Base-by-base conservation (phyloP, 2,113 vertebrate genomes). In the Fulica atra region DNA sequence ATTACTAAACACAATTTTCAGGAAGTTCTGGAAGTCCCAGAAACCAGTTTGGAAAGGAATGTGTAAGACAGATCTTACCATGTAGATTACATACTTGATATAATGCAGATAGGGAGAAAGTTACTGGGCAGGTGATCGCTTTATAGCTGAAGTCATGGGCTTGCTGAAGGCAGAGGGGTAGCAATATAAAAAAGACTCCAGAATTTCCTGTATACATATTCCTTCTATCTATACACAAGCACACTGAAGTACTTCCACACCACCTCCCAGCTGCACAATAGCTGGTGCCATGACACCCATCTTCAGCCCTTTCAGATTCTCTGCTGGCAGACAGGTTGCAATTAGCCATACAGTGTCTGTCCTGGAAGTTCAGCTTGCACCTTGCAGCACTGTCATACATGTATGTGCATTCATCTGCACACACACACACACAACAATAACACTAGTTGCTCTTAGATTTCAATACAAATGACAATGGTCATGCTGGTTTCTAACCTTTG, bases 341-440 rank as follows among this genome's bases (percentile, higher is more conserved):
- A 7, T 46, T n/a, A 19, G 29, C 35, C 16, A 4, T 12, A 13
- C 26, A 28, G 3, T 16, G 8, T 33, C 35, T 48, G n/a, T 42
- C 25, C 53, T 63, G 28, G 54, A 24, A 48, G 63, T 23, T 53
- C 54, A 69, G 2, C 35, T 72, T 44, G 16, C 5, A 25, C 28
- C 74, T 76, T 77, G 70, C 66, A 79, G 53, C 38, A 23, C 38
- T 72, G 0, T 33, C 21, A 10, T 33, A 48, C 59, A 20, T 18
- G 3, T 15, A 31, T 2, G 2, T 16, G 72, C 59, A 20, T 16
- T 54, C 24, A 3, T 53, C 59, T 77, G 69, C 38, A 28, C 10
- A 4, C 5, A 16, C 10, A 4, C 5, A 16, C 0, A 21, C 10
- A 46, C 29, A 72, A 33, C 16, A 23, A 7, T 4, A 40, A 25